These are phyloP conservation scores for Ferrisia virgata DNA, from an alignment of 2,888 invertebrate genomes.

Conservation along the genomic window DNA sequence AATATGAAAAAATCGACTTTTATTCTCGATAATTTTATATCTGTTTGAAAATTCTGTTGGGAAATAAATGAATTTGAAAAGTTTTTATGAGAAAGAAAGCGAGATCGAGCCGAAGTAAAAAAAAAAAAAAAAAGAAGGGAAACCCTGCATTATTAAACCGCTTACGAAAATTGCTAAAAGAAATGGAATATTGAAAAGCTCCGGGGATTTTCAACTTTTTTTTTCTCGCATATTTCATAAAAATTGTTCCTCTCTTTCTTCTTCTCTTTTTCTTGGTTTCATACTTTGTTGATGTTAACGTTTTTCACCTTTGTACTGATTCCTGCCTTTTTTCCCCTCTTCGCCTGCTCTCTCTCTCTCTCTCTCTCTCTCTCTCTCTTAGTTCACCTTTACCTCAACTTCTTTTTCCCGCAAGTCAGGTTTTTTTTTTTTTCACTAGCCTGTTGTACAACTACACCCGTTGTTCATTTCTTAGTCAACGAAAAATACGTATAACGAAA, in stretches of 20 bases:
- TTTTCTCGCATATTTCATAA: slow-evolving; percentile 9
- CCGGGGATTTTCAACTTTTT: slow-evolving; percentile 10
- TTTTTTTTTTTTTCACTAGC: not conserved
- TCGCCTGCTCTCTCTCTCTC: not conserved
- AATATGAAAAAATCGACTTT: slow-evolving; percentile 5
- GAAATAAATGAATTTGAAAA: slow-evolving; percentile 25
- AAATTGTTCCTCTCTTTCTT: slow-evolving; percentile 5
- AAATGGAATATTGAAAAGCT: slow-evolving; percentile 23
- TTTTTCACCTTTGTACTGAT: slow-evolving; percentile 16
- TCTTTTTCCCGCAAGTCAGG: not conserved
- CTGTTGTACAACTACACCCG: not conserved
- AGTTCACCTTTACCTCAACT: not conserved
- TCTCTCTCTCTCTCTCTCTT: not conserved
- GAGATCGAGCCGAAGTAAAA: not conserved
- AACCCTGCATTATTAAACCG: slow-evolving; percentile 16
- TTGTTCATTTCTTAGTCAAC: not conserved
- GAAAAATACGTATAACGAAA: not conserved
- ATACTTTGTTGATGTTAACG: slow-evolving; percentile 2
- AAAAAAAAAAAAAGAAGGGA: not conserved
- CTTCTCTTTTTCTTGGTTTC: not conserved
- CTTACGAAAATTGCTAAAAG: slow-evolving; percentile 30
- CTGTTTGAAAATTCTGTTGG: slow-evolving; percentile 19
- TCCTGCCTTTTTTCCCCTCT: not conserved
- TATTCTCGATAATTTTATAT: slow-evolving; percentile 17
- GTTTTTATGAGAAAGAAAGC: not conserved